Percentiles rank a stretch among this genome's conserved stretches.
Conservation (phyloP, 2,797 vertebrate genomes). For the Cirrhinus molitorella region DNA sequence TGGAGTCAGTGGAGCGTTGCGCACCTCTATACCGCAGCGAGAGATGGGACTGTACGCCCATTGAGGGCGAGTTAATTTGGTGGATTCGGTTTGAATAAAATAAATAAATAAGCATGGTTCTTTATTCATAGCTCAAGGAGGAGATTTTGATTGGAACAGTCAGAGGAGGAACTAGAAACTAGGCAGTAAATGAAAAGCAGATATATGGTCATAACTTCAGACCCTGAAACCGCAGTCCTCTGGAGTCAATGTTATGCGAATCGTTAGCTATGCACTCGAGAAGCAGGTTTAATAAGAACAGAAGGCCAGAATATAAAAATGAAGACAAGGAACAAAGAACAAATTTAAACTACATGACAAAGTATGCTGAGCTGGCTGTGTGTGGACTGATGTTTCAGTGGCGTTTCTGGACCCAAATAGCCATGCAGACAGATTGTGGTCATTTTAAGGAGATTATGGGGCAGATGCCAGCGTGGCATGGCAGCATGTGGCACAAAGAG, state of each 20-base stretch:
- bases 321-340: not conserved
- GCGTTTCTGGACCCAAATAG: slow-evolving; percentile 62
- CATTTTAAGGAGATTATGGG: slow-evolving; percentile 77
- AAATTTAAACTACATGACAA: not conserved
- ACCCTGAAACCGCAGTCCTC: slow-evolving; percentile 32
- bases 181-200: slow-evolving; percentile 31
- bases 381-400: slow-evolving; percentile 34
- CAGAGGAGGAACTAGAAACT: slow-evolving; percentile 38
- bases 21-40: slow-evolving; percentile 50
- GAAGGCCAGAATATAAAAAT: not conserved
- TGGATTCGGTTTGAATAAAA: slow-evolving; percentile 27
- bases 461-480: slow-evolving; percentile 68
- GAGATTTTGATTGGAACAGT: slow-evolving; percentile 46
- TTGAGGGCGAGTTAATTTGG: slow-evolving; percentile 30
- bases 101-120: slow-evolving; percentile 1
- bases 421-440: slow-evolving; percentile 67
- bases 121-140: slow-evolving; percentile 40
- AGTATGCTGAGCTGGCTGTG: slow-evolving; percentile 15
- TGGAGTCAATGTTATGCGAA: slow-evolving; percentile 28
- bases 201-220: slow-evolving; percentile 2
- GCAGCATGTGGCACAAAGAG: slow-evolving; percentile 64
- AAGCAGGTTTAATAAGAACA: slow-evolving; percentile 17
- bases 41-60: slow-evolving; percentile 35
- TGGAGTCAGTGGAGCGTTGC: slow-evolving; percentile 56
- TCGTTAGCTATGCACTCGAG: slow-evolving; percentile 2